Conservation (phyloP, 2,113 vertebrate species). For the Zosterops lateralis region DNA sequence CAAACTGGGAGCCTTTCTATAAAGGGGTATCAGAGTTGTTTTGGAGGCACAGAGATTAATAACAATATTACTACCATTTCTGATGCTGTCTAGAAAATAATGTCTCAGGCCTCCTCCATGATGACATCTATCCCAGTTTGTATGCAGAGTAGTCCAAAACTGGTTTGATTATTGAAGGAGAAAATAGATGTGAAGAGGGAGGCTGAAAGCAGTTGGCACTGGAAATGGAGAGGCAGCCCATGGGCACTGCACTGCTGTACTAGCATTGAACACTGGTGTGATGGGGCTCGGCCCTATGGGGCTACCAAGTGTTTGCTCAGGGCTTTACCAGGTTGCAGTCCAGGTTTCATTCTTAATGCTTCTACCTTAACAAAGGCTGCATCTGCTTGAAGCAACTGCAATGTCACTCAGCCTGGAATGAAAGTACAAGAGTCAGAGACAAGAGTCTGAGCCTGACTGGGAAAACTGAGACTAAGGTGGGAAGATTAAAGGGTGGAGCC, state of each 20-base stretch:
- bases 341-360: neutral
- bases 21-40: neutral
- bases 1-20: neutral
- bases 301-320: neutral
- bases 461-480: neutral
- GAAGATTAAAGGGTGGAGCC: neutral
- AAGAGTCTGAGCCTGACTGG: neutral
- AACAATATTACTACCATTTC: neutral
- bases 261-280: neutral
- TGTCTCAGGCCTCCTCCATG: neutral
- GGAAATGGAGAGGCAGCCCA: neutral
- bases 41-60: neutral
- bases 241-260: fast-evolving
- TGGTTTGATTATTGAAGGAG: neutral
- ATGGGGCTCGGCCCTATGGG: neutral
- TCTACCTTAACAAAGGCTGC: neutral
- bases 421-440: fast-evolving
- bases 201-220: neutral
- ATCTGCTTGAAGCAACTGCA: neutral
- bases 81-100: neutral
- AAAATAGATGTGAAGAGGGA: neutral
- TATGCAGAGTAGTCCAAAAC: neutral
- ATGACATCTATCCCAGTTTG: neutral
- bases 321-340: neutral
- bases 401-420: neutral